These are phyloP conservation scores for Octonoba sinensis DNA, from an alignment of 2,888 invertebrate genomes.

Conservation along the genomic window DNA sequence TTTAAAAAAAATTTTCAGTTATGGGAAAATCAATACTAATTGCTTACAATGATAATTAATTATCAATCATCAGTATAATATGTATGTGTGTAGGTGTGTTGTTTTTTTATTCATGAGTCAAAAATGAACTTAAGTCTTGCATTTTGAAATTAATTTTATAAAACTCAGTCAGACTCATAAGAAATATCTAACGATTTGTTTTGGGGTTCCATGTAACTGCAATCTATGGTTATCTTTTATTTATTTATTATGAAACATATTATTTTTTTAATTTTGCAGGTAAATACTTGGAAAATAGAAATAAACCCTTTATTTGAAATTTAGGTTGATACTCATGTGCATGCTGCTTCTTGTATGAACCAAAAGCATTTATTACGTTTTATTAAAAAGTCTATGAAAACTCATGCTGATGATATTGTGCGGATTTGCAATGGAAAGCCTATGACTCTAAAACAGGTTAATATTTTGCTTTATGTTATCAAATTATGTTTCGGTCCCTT, in stretches of 20 bases:
- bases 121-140: neutral
- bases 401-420: conserved; percentile 88
- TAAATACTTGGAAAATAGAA: too few relatives aligned
- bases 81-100: neutral
- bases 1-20: too few relatives aligned
- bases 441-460: conserved; percentile 88
- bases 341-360: conserved; percentile 99
- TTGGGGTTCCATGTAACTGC: too few relatives aligned
- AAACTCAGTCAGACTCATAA: neutral
- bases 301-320: neutral
- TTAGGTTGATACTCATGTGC: conserved; percentile 99
- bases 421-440: conserved; percentile 76
- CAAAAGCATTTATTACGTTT: conserved; percentile 98
- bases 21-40: too few relatives aligned
- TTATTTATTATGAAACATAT: too few relatives aligned
- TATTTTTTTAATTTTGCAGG: too few relatives aligned
- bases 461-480: neutral
- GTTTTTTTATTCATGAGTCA: neutral
- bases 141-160: neutral
- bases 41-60: too few relatives aligned
- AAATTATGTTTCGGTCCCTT: too few relatives aligned
- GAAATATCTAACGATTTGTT: too few relatives aligned
- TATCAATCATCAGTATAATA: too few relatives aligned
- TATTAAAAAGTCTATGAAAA: conserved; percentile 97
- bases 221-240: too few relatives aligned